Evolutionary conservation across 2,888 invertebrate genomes (phyloP).

Genomic region (Seira ritae): DNA sequence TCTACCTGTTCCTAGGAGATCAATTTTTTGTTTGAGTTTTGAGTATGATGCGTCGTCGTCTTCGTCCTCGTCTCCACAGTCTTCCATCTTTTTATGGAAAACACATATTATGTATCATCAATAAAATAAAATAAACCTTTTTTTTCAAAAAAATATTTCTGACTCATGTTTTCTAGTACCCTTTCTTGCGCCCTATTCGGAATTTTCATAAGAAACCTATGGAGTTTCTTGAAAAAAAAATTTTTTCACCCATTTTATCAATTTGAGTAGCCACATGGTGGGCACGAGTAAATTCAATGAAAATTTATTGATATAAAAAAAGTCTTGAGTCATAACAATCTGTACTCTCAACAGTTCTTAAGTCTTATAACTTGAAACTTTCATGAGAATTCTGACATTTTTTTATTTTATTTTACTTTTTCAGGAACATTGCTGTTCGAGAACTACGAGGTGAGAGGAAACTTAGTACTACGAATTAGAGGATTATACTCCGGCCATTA

Average conservation of each 20-base stretch:
- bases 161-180: background rate
- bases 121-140: background rate
- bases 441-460: background rate
- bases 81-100: background rate
- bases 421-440: background rate
- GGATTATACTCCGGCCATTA: slow-evolving; percentile 66
- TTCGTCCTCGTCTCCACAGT: too few relatives aligned
- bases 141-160: background rate
- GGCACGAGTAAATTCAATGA: background rate
- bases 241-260: background rate
- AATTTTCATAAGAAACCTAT: background rate
- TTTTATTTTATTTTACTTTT: background rate
- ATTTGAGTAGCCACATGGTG: background rate
- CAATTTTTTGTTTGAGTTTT: too few relatives aligned
- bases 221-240: background rate
- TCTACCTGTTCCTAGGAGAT: too few relatives aligned
- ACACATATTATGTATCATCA: background rate
- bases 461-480: slow-evolving; percentile 69
- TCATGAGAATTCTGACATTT: background rate
- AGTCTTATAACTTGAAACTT: too few relatives aligned
- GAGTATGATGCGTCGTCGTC: too few relatives aligned
- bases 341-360: too few relatives aligned
- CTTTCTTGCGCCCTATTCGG: background rate
- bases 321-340: too few relatives aligned
- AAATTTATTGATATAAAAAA: background rate